phyloP scores from a whole-genome alignment of 2,113 vertebrate species.

The Tiliqua scincoides region DNA sequence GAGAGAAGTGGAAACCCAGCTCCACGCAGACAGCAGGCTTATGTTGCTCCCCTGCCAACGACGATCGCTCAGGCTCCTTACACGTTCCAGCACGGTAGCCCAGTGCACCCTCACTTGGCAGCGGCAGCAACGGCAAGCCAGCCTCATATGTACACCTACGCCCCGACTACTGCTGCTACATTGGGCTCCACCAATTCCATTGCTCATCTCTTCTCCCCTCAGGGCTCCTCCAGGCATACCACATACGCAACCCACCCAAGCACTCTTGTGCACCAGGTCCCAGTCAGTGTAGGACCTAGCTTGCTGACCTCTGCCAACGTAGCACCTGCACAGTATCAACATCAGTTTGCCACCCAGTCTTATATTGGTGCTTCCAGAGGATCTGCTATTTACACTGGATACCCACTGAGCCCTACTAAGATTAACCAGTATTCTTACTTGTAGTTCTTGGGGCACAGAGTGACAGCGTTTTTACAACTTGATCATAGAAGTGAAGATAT shows the following conservation, averaged over 20 bases:
- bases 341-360: conserved; percentile 84
- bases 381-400: conserved; percentile 85
- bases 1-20: conserved; percentile 83
- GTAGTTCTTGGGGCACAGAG: conserved; percentile 70
- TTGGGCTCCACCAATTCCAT: conserved; percentile 93
- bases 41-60: conserved; percentile 82
- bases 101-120: conserved; percentile 85
- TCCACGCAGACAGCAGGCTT: conserved; percentile 88
- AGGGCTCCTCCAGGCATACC: conserved; percentile 82
- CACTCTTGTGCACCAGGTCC: conserved; percentile 91
- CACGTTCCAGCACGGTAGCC: conserved; percentile 88
- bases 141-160: conserved; percentile 92
- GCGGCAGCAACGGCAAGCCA: conserved; percentile 81
- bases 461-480: conserved; percentile 8
- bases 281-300: conserved; percentile 84
- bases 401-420: conserved; percentile 89
- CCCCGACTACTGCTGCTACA: conserved; percentile 88
- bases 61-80: conserved; percentile 88
- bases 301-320: conserved; percentile 82
- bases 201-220: conserved; percentile 89
- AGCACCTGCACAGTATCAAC: conserved; percentile 86
- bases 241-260: conserved; percentile 83
- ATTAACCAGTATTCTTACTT: conserved; percentile 95
- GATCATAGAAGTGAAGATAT: conserved; percentile 31
- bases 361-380: conserved; percentile 84